Conservation (phyloP, 2,113 vertebrate genomes). For the Camarhynchus parvulus region DNA sequence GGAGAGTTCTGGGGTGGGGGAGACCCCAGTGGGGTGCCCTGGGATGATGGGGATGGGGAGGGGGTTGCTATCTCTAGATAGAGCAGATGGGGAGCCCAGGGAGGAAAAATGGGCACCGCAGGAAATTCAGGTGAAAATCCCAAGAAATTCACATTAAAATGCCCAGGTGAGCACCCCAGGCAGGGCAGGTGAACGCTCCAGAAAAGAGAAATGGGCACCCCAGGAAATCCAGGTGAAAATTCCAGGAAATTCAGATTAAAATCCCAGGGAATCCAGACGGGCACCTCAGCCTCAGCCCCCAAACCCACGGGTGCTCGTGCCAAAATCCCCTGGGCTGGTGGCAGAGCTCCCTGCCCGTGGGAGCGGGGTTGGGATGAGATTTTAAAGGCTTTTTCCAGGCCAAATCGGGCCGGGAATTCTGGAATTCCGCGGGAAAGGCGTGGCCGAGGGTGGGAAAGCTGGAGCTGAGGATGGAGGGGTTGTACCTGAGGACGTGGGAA, state of each 20-base stretch:
- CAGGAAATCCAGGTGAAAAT: too few relatives aligned
- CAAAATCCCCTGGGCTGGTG: background rate
- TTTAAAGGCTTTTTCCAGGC: background rate
- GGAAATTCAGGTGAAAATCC: too few relatives aligned
- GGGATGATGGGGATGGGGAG: too few relatives aligned
- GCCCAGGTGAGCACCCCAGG: too few relatives aligned
- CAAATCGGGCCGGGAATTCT: background rate
- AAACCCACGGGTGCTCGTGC: background rate
- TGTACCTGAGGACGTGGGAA: background rate
- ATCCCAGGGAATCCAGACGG: background rate
- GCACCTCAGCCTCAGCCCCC: background rate
- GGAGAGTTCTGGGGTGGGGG: too few relatives aligned
- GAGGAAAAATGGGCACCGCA: too few relatives aligned
- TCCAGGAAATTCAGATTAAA: background rate
- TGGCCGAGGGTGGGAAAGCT: background rate
- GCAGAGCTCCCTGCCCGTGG: rapidly evolving
- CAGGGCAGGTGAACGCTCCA: too few relatives aligned
- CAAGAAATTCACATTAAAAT: background rate
- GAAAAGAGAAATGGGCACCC: too few relatives aligned
- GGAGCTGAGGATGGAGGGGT: background rate
- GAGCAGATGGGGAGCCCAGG: too few relatives aligned
- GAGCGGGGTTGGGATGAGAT: rapidly evolving
- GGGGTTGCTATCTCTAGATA: too few relatives aligned
- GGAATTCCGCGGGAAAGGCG: rapidly evolving
- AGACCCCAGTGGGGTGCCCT: too few relatives aligned